phyloP scores from a whole-genome alignment of 2,888 invertebrate genomes.

The Apantesis nais region DNA sequence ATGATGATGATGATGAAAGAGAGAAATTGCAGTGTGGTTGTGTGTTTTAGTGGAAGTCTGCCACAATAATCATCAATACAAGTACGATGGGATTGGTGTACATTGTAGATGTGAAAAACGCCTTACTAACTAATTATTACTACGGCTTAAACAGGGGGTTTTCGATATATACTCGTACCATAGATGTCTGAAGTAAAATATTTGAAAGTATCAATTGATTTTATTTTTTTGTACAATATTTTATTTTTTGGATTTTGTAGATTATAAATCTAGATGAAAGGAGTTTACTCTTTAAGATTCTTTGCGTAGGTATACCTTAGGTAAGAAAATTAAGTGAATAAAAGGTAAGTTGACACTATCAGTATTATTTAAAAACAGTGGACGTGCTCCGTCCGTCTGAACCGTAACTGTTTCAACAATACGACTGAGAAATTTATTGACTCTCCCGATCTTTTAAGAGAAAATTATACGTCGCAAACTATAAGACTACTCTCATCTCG shows the following conservation, averaged over 20 bases:
- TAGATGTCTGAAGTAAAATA: not conserved
- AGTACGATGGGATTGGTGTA: too few species aligned
- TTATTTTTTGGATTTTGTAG: not conserved
- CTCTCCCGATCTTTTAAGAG: not conserved
- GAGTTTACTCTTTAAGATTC: not conserved
- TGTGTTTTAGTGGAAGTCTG: too few species aligned
- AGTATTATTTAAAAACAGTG: not conserved
- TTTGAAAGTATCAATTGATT: not conserved
- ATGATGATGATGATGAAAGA: too few species aligned
- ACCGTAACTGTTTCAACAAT: not conserved
- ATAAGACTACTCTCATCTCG: not conserved
- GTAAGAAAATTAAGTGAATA: too few species aligned
- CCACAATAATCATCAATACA: too few species aligned
- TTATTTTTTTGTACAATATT: too few species aligned
- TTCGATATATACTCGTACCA: too few species aligned
- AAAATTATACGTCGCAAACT: slow-evolving; percentile 5
- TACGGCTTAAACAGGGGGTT: too few species aligned
- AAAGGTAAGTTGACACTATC: not conserved
- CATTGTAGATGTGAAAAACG: too few species aligned
- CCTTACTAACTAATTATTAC: too few species aligned
- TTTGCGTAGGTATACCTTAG: not conserved
- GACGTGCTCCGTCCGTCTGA: not conserved
- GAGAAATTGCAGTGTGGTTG: too few species aligned
- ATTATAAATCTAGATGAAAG: too few species aligned
- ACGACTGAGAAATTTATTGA: not conserved